phyloP scores from a whole-genome alignment of 2,888 invertebrate species.

The Drosophila picticornis region DNA sequence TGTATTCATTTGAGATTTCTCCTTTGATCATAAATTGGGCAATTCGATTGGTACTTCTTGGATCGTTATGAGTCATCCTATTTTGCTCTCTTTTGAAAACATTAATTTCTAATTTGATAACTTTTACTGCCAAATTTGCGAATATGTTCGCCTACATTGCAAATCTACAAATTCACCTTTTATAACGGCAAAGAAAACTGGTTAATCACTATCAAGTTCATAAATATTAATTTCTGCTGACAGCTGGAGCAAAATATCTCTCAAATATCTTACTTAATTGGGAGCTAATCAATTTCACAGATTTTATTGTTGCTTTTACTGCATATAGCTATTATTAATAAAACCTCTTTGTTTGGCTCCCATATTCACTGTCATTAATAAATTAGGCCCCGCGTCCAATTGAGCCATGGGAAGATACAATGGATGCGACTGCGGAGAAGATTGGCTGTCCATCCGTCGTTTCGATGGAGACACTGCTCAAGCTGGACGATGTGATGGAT shows the following conservation, averaged over 20 bases:
- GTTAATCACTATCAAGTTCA: slow-evolving; percentile 3
- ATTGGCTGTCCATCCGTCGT: slow-evolving; percentile 83
- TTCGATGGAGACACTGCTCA: slow-evolving; percentile 68
- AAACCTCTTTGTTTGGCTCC: slow-evolving; percentile 4
- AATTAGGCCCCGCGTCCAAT: slow-evolving; percentile 81
- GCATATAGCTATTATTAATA: slow-evolving; percentile 1
- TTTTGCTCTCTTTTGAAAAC: not conserved
- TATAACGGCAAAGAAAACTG: not conserved
- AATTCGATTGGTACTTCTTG: not conserved
- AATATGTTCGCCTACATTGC: slow-evolving; percentile 4
- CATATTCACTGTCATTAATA: not conserved
- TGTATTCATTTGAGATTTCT: slow-evolving; percentile 2
- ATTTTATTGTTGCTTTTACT: not conserved
- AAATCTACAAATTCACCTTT: not conserved
- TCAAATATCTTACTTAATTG: slow-evolving; percentile 3
- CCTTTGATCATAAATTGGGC: slow-evolving; percentile 10
- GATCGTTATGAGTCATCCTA: not conserved
- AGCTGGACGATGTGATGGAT: slow-evolving; percentile 74
- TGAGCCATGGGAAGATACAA: slow-evolving; percentile 81
- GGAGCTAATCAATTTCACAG: slow-evolving; percentile 5
- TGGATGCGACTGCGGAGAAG: slow-evolving; percentile 81
- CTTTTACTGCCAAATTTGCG: slow-evolving; percentile 5
- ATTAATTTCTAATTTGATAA: not conserved
- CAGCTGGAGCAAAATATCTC: not conserved
- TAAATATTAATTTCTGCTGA: slow-evolving; percentile 26